Conservation (phyloP, 2,888 invertebrate genomes). For the Apocheima hispidaria region DNA sequence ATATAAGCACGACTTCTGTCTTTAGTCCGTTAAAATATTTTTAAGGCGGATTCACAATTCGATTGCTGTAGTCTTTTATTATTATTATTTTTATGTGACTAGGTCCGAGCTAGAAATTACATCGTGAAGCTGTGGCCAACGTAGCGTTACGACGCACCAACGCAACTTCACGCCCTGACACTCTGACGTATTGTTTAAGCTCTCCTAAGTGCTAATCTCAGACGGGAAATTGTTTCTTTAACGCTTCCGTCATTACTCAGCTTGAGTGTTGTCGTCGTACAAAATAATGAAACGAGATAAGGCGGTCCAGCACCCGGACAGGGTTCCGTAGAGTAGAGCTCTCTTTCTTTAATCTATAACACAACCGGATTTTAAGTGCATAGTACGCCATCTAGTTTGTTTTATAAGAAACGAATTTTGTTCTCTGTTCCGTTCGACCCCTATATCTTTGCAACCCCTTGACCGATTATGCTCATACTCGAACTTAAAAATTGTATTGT, state of each 20-base stretch:
- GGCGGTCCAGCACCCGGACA: constrained; percentile 6
- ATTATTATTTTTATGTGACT: neutral
- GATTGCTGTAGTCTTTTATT: no score
- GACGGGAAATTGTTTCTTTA: constrained; percentile 74
- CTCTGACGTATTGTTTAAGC: constrained; percentile 41
- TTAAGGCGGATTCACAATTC: no score
- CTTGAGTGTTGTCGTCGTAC: constrained; percentile 37
- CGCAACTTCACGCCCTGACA: constrained; percentile 23
- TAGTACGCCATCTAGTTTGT: no score
- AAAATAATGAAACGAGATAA: constrained; percentile 52
- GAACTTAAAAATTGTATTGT: no score
- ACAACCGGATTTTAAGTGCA: no score
- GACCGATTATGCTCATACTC: no score
- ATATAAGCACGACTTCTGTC: no score
- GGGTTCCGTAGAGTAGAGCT: constrained; percentile 10
- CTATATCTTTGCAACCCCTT: no score
- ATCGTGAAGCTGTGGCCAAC: neutral
- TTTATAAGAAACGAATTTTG: no score
- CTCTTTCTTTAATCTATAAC: neutral
- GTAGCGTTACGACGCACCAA: neutral
- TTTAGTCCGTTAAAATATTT: no score
- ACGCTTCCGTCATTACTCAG: constrained; percentile 64
- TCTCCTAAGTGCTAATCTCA: constrained; percentile 60
- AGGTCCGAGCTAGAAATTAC: neutral
- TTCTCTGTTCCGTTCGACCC: no score